These are phyloP conservation scores for Hecatera dysodea DNA, from an alignment of 2,888 invertebrate species.

Conservation along the genomic window DNA sequence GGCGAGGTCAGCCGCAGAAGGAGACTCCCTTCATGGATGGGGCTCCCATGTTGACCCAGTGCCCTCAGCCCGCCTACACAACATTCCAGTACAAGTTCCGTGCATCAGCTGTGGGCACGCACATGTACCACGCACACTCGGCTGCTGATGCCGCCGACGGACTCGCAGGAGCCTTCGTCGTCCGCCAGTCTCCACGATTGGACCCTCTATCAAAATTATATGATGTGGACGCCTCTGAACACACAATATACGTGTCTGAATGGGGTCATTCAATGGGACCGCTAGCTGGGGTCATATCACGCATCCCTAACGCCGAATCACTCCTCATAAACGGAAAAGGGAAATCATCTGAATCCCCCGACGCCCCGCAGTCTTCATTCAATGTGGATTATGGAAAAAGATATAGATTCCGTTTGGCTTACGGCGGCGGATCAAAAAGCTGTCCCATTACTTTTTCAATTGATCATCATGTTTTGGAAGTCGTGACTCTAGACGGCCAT, in stretches of 20 bases:
- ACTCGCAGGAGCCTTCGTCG: conserved; percentile 93
- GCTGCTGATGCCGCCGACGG: conserved; percentile 93
- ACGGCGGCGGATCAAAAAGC: conserved; percentile 92
- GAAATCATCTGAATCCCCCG: conserved; percentile 82
- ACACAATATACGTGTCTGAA: conserved; percentile 93
- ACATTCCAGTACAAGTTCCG: conserved; percentile 95
- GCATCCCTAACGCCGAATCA: conserved; percentile 85
- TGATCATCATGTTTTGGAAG: conserved; percentile 92
- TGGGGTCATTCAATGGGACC: conserved; percentile 92
- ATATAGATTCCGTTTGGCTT: conserved; percentile 93
- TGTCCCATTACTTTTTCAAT: conserved; percentile 93
- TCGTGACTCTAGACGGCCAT: conserved; percentile 94
- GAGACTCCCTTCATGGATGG: conserved; percentile 95
- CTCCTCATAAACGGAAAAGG: conserved; percentile 92
- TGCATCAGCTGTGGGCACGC: conserved; percentile 93
- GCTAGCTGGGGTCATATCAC: conserved; percentile 84
- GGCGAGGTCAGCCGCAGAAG: conserved; percentile 94
- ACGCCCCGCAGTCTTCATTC: conserved; percentile 87
- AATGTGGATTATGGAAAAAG: conserved; percentile 90
- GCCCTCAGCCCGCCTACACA: conserved; percentile 93
- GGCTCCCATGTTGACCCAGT: conserved; percentile 94
- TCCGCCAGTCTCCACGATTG: conserved; percentile 92
- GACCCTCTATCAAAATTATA: conserved; percentile 92
- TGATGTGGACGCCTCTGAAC: conserved; percentile 93
- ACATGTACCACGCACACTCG: conserved; percentile 94